These are phyloP conservation scores for Andrena chrysosceles DNA, from an alignment of 2,888 invertebrate species.

Conservation along the genomic window DNA sequence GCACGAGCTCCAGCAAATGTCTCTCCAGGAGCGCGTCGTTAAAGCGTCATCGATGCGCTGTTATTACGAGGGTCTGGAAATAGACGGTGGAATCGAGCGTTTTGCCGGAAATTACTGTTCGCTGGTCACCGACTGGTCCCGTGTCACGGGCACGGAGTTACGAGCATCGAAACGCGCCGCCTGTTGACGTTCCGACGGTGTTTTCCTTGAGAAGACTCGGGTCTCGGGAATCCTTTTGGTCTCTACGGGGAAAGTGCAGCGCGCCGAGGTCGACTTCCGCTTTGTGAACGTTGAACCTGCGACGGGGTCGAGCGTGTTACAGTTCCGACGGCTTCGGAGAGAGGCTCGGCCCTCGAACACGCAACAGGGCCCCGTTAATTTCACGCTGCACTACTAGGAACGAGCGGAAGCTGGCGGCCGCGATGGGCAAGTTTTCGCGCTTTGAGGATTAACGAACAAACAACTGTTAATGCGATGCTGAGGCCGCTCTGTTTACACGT, in stretches of 20 bases:
- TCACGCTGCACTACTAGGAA: conserved; percentile 36
- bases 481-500: conserved; percentile 33
- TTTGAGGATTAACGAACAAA: conserved; percentile 50
- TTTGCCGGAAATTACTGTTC: conserved; percentile 60
- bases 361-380: conserved; percentile 43
- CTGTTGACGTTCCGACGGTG: background rate
- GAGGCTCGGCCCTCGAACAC: background rate
- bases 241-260: background rate
- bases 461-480: conserved; percentile 46
- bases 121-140: background rate
- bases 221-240: background rate
- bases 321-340: background rate
- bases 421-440: conserved; percentile 31
- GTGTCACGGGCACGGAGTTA: conserved; percentile 18
- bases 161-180: background rate
- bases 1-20: conserved; percentile 15
- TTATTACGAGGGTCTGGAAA: conserved; percentile 59
- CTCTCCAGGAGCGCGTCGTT: conserved; percentile 46
- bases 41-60: conserved; percentile 58
- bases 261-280: background rate
- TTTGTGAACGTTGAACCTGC: background rate
- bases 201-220: background rate
- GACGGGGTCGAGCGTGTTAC: background rate
- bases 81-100: conserved; percentile 56
- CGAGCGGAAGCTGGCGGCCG: conserved; percentile 24